These are phyloP conservation scores for Andrena cerasifolii DNA, from an alignment of 1,140 invertebrate genomes.

Conservation along the genomic window DNA sequence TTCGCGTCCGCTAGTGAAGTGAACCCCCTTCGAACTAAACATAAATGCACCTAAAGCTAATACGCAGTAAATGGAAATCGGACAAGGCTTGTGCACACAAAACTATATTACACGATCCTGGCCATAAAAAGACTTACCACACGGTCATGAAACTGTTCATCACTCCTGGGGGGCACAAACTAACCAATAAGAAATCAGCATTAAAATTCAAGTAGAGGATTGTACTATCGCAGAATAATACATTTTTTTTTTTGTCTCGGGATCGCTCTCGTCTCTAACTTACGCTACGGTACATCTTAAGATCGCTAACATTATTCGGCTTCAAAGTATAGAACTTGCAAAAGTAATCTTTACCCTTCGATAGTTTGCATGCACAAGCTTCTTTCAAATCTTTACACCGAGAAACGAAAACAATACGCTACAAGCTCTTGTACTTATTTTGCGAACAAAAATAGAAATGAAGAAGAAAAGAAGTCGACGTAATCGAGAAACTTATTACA, in stretches of 20 bases:
- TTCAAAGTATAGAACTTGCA: slow-evolving; percentile 15
- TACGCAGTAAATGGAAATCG: slow-evolving; percentile 46
- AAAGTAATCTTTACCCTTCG: slow-evolving; percentile 40
- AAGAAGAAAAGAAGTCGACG: not conserved
- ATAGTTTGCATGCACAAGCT: slow-evolving; percentile 83
- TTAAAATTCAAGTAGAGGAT: slow-evolving; percentile 72
- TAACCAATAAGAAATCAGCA: slow-evolving; percentile 83
- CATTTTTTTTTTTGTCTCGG: too few species aligned
- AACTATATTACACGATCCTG: slow-evolving; percentile 79
- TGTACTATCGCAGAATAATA: slow-evolving; percentile 49
- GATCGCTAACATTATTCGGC: slow-evolving; percentile 18
- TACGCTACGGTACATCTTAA: slow-evolving; percentile 40
- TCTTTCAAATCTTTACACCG: slow-evolving; percentile 56
- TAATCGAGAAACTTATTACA: not conserved
- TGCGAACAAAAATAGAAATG: not conserved
- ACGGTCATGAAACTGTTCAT: slow-evolving; percentile 94
- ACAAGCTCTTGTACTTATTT: slow-evolving; percentile 1
- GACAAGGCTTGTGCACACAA: slow-evolving; percentile 83
- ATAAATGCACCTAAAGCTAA: slow-evolving; percentile 30
- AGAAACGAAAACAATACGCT: slow-evolving; percentile 19
- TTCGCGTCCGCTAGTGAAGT: not conserved
- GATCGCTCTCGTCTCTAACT: slow-evolving; percentile 53
- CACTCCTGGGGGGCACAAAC: slow-evolving; percentile 92
- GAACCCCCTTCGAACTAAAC: slow-evolving; percentile 39
- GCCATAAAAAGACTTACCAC: slow-evolving; percentile 88